A percentile compares a stretch with the other conserved stretches of the same genome.
These are phyloP conservation scores for Latrodectus elegans DNA, from an alignment of 2,888 invertebrate species.

Conservation along the genomic window DNA sequence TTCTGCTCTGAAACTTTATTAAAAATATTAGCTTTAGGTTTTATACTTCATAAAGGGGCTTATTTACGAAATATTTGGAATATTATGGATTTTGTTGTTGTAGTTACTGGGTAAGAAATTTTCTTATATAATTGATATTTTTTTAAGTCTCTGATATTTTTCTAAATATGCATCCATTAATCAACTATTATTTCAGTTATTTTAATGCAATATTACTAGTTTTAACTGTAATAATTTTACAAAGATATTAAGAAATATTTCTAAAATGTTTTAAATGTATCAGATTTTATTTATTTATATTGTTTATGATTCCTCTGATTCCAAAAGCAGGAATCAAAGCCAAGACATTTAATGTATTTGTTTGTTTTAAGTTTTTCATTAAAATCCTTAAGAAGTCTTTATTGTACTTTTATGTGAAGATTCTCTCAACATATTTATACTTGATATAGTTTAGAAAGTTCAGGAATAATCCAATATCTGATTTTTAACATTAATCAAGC, in stretches of 20 bases:
- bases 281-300: too few relatives aligned
- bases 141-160: not conserved
- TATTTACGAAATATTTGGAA: conserved; percentile 99
- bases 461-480: too few relatives aligned
- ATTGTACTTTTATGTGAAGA: not conserved
- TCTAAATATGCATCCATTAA: not conserved
- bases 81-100: conserved; percentile 99
- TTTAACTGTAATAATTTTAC: too few relatives aligned
- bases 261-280: too few relatives aligned
- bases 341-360: too few relatives aligned
- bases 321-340: too few relatives aligned
- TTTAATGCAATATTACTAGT: not conserved
- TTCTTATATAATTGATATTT: not conserved
- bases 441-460: not conserved
- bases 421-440: not conserved
- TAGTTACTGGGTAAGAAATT: conserved; percentile 97
- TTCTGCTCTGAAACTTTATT: conserved; percentile 99
- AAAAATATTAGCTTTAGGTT: conserved; percentile 99
- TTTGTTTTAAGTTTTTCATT: too few relatives aligned
- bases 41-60: conserved; percentile 99
- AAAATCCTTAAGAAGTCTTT: too few relatives aligned
- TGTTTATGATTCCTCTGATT: too few relatives aligned
- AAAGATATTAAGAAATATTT: too few relatives aligned
- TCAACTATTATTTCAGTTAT: not conserved
- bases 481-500: too few relatives aligned